Evolutionary conservation across 1,140 invertebrate species (phyloP), one percentile per base, ranked within the genome.

Genomic region (Solen grandis): DNA sequence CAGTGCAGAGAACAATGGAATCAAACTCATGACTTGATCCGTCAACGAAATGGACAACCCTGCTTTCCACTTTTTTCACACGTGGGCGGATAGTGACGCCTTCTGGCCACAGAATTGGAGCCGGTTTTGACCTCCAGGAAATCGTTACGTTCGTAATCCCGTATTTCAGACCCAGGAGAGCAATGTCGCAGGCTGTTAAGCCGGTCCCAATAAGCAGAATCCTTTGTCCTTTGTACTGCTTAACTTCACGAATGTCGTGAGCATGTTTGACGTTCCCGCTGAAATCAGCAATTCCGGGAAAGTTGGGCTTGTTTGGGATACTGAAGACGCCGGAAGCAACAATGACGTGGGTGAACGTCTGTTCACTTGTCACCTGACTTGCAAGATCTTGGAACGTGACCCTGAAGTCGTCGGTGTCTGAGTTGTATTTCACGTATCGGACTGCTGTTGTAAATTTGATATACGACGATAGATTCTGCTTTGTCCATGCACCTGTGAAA

Each of bases 291-390:
- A 75, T 50, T 35, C 79, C 79, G 4, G 41, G 8, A 52, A 79
- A 60, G 14, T 70, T 19, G 0, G 76, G 65, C 14, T 29, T 33
- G 31, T 79, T 79, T 50, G 76, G 76, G 5, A 54, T 5, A 5
- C 36, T 60, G 27, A 83, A 83, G 14, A 68, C 66, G 19, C 81
- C 81, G 13, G 3, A 33, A 5, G 75, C 69, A 0, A 79, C 63
- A 2, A 83, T 63, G 22, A 83, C 63, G 36, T 83, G 75, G 10
- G 50, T 74, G 35, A 83, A 79, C 10, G 8, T 33, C 35, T 81
- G 68, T 0, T 27, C 16, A 19, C 8, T 8, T 46, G 41, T 46
- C 19, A 10, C 41, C 8, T 46, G 8, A 19, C 8, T 46, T 8
- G 41, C 19, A 8, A 46, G 41, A 46, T 46, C 41, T 10, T 8